A percentile compares a stretch with the other conserved stretches of the same genome.
These are phyloP conservation scores for Lagothrix lagotricha DNA, from an alignment of 2,797 vertebrate genomes.

Conservation along the genomic window DNA sequence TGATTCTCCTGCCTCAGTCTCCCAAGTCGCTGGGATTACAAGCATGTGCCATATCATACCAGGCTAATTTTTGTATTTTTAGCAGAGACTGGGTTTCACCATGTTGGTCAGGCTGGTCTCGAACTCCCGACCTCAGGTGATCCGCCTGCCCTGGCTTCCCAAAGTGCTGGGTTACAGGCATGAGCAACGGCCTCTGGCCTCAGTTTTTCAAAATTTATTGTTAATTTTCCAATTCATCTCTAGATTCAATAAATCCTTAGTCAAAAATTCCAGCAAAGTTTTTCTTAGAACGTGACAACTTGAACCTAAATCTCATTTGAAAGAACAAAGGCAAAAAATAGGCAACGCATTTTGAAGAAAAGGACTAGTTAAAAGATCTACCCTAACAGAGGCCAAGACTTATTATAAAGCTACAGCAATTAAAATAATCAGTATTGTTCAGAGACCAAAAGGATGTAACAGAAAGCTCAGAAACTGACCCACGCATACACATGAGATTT, in stretches of 20 bases:
- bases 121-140: too few species aligned
- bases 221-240: not conserved
- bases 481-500: not conserved
- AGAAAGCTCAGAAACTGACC: not conserved
- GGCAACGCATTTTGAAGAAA: not conserved
- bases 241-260: not conserved
- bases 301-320: not conserved
- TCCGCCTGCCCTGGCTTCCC: too few species aligned
- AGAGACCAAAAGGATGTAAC: not conserved
- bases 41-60: rapidly evolving
- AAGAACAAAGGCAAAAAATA: not conserved
- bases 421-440: not conserved
- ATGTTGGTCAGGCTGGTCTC: too few species aligned
- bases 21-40: too few species aligned
- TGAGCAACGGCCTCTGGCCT: not conserved
- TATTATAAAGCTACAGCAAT: not conserved
- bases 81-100: too few species aligned
- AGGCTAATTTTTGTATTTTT: too few species aligned
- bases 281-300: not conserved
- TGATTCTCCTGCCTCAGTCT: too few species aligned
- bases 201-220: not conserved
- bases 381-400: not conserved
- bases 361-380: not conserved
- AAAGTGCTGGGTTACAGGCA: too few species aligned
- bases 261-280: not conserved